Conservation (phyloP, 2,797 vertebrate genomes). For the Myiotriccus ornatus region DNA sequence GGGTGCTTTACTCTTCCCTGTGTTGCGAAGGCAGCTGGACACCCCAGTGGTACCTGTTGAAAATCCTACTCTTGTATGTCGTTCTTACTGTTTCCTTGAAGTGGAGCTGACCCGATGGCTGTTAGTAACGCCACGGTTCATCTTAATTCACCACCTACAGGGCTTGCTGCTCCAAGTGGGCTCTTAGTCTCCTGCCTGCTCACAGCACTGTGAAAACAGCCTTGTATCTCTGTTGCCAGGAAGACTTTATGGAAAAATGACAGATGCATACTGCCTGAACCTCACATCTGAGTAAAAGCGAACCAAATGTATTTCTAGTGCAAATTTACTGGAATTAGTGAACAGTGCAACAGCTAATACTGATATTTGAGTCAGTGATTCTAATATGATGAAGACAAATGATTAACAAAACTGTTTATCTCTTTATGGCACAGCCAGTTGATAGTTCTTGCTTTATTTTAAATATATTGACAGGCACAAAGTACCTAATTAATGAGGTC, state of each 20-base stretch:
- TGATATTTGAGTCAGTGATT: not conserved
- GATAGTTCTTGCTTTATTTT: conserved; percentile 1
- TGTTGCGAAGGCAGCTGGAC: not conserved
- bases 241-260: not conserved
- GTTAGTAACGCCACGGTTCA: not conserved
- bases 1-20: not conserved
- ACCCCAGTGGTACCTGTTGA: not conserved
- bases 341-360: not conserved
- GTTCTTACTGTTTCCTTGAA: not conserved
- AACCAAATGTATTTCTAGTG: not conserved
- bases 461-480: conserved; percentile 39
- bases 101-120: not conserved
- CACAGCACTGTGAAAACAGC: not conserved
- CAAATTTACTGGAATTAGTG: not conserved
- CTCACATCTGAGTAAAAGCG: not conserved
- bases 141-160: not conserved
- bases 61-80: not conserved
- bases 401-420: not conserved
- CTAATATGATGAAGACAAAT: not conserved
- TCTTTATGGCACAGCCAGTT: not conserved
- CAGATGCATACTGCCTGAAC: not conserved
- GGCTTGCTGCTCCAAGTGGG: not conserved
- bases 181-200: not conserved
- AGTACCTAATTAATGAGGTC: conserved; percentile 64
- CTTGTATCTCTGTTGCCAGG: not conserved